A percentile compares a stretch with the other conserved stretches of the same genome.
These are phyloP conservation scores for Platichthys flesus DNA, from an alignment of 2,113 vertebrate species.

Conservation along the genomic window DNA sequence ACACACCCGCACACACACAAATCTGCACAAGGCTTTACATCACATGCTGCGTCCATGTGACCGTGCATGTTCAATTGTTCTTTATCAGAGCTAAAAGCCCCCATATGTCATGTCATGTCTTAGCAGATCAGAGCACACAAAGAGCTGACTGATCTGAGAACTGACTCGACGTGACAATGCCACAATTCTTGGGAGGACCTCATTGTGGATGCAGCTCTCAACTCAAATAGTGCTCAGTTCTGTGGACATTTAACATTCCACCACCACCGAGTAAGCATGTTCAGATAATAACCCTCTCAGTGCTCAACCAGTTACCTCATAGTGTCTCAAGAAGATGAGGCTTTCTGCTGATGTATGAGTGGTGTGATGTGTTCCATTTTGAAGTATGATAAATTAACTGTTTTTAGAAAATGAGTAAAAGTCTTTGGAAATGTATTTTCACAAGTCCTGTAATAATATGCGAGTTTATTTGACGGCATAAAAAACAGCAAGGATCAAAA, in stretches of 20 bases:
- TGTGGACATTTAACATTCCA: constrained; percentile 37
- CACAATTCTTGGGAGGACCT: constrained; percentile 33
- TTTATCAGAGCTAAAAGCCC: constrained; percentile 3
- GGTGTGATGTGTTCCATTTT: background rate
- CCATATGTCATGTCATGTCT: constrained; percentile 13
- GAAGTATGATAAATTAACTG: background rate
- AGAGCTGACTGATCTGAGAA: constrained; percentile 25
- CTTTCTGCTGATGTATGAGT: background rate
- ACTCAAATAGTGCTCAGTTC: constrained; percentile 11
- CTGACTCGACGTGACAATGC: constrained; percentile 45
- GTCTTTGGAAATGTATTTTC: too few relatives aligned
- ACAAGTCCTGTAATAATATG: background rate
- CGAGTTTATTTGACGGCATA: background rate
- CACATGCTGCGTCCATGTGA: constrained; percentile 21
- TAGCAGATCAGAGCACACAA: constrained; percentile 39
- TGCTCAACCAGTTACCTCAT: background rate
- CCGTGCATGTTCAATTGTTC: constrained; percentile 28
- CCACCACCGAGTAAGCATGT: constrained; percentile 1
- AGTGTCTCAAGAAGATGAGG: background rate
- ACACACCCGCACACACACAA: constrained; percentile 19
- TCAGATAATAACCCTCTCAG: constrained; percentile 33
- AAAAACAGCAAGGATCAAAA: background rate
- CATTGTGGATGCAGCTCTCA: background rate
- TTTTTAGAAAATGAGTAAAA: too few relatives aligned
- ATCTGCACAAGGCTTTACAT: constrained; percentile 1